Conservation (phyloP, 1,140 invertebrate species). For the Heliconius nattereri region DNA sequence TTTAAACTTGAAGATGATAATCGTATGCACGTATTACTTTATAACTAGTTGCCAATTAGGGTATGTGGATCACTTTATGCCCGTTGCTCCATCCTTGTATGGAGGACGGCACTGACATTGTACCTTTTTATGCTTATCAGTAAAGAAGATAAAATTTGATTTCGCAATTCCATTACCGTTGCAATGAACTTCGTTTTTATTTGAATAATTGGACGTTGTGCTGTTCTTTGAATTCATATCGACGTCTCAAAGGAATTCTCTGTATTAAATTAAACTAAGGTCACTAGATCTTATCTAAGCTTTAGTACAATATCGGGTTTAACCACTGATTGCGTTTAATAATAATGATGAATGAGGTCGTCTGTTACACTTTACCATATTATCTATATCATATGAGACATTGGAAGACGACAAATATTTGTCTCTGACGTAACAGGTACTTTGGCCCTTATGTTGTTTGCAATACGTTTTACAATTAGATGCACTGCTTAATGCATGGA, state of each 20-base stretch:
- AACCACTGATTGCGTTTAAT: neutral
- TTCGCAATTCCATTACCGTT: slow-evolving; percentile 29
- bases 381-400: neutral
- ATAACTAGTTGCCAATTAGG: slow-evolving; percentile 47
- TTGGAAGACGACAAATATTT: neutral
- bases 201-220: slow-evolving; percentile 28
- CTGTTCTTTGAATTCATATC: neutral
- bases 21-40: slow-evolving; percentile 35
- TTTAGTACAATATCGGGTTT: slow-evolving; percentile 6
- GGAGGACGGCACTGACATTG: slow-evolving; percentile 43
- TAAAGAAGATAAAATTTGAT: slow-evolving; percentile 43
- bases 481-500: neutral
- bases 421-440: no score
- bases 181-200: slow-evolving; percentile 18
- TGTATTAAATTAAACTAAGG: slow-evolving; percentile 6
- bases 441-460: neutral
- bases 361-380: neutral
- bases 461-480: slow-evolving; percentile 1
- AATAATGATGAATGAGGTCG: neutral
- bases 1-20: slow-evolving; percentile 39
- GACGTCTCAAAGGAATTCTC: slow-evolving; percentile 5
- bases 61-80: slow-evolving; percentile 42
- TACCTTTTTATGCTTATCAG: slow-evolving; percentile 48
- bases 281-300: neutral
- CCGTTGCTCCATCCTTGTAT: slow-evolving; percentile 48